Conservation (phyloP, 2,888 invertebrate species). For the Andrena hattorfiana region DNA sequence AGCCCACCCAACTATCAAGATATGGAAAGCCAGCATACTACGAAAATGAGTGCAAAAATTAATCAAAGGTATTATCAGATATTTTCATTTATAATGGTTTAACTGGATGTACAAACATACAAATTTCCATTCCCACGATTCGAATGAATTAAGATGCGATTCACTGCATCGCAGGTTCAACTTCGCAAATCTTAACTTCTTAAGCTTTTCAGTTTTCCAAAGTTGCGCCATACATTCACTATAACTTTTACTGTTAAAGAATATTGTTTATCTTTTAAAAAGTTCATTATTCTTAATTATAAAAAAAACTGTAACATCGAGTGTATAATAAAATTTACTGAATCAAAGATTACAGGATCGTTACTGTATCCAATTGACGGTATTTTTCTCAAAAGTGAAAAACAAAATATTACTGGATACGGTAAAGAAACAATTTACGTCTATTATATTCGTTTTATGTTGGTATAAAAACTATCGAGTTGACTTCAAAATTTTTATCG, state of each 20-base stretch:
- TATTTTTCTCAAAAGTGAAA: neutral
- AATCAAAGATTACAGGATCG: too few relatives aligned
- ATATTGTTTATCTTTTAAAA: constrained; percentile 6
- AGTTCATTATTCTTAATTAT: neutral
- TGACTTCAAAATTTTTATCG: neutral
- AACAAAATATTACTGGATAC: neutral
- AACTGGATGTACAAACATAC: neutral
- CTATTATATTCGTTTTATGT: neutral
- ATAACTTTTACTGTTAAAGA: constrained; percentile 4
- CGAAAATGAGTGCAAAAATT: constrained; percentile 26
- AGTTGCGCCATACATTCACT: constrained; percentile 4
- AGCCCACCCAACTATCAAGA: constrained; percentile 31
- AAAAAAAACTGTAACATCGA: too few relatives aligned
- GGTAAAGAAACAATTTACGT: neutral
- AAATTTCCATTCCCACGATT: neutral
- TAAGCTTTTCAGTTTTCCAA: constrained; percentile 9
- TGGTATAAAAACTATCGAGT: neutral
- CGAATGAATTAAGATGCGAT: constrained; percentile 36
- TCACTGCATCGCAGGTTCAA: constrained; percentile 71
- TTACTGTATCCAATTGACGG: neutral
- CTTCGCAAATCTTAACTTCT: constrained; percentile 69
- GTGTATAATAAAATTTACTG: too few relatives aligned
- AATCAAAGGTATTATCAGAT: constrained; percentile 53
- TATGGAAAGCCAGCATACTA: constrained; percentile 33
- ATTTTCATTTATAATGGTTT: constrained; percentile 9